Base-by-base conservation (phyloP, 1,140 invertebrate genomes). In the Drosophila grimshawi region DNA sequence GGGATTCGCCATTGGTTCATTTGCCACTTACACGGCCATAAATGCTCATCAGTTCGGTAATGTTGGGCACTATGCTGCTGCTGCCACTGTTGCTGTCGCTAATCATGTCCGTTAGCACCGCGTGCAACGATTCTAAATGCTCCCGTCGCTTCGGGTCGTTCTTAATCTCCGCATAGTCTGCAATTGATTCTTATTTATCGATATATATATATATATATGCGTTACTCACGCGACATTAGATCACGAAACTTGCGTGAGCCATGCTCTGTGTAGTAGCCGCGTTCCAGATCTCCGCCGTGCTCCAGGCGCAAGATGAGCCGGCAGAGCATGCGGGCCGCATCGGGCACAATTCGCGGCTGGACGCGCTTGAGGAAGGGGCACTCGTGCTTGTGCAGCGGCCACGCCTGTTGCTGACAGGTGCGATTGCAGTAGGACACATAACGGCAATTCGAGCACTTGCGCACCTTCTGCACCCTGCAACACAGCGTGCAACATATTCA, bases 141-240 rank as follows among this genome's bases (percentile, higher is more conserved):
- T 97, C 96, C 94, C 96, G 94, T 73, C 96, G 93, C 62, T 94
- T 94, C 8, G 91, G 78, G 90, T 97, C 96, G 10, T 94, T 92
- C 88, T 97, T 97, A 39, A 97, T 93, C 81, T 97, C 95, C 2
- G 94, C 93, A 91, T 96, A 96, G 94, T 97, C 97, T 95, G 94
- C 5, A 55, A 66, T 37, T 37, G 7, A 7, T 37, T 5, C 5
- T 5, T 37, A 19, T 19, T 0, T 19, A 19, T 19, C 0, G 0
- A 19, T 19, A 19, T 19, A 19, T 19, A 19, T 19, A 19, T 19
- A 19, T 19, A 19, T 19, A 19, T 19, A 19, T 19, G 19, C 19
- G 19, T 19, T 19, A 94, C 95, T 95, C 93, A 97, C 97, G 97
- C 30, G 97, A 96, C 96, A 97, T 97, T 4, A 97, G 92, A 93